These are phyloP conservation scores for Cladorhizidae sp. DNA, from an alignment of 37 sponge, comb jelly and placozoan genomes.

Conservation along the genomic window DNA sequence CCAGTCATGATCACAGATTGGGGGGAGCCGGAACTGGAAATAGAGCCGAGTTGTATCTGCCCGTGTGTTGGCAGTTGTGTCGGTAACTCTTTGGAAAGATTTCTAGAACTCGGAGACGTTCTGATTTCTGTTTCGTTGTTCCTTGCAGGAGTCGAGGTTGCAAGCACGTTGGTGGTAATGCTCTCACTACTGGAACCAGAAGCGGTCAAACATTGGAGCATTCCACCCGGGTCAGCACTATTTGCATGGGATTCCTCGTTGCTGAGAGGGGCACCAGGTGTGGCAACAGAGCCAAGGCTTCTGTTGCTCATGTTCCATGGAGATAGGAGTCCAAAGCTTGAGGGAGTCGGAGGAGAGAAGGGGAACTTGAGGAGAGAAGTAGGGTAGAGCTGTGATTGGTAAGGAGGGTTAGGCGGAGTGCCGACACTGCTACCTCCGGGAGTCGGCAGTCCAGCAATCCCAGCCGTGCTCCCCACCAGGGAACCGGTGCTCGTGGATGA, in stretches of 20 bases:
- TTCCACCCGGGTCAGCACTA: neutral
- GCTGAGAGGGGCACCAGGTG: neutral
- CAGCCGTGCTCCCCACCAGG: neutral
- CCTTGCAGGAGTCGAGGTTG: neutral
- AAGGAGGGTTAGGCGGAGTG: conserved; percentile 26
- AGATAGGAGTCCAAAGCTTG: conserved; percentile 41
- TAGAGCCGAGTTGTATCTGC: neutral
- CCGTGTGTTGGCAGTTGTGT: neutral
- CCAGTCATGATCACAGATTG: no score
- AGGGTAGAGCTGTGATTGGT: conserved; percentile 37
- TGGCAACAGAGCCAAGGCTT: neutral
- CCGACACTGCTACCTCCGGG: conserved; percentile 31
- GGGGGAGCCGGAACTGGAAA: no score
- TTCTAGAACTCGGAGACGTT: conserved; percentile 4
- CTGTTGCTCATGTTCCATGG: conserved; percentile 40
- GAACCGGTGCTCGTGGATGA: neutral
- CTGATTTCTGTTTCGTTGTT: no score
- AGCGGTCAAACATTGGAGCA: conserved; percentile 12
- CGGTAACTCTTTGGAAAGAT: neutral
- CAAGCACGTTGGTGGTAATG: neutral
- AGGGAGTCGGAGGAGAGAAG: conserved; percentile 53
- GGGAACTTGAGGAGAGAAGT: conserved; percentile 50
- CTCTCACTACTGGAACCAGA: neutral
- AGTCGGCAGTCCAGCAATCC: conserved; percentile 19
- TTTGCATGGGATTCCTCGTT: neutral